phyloP scores from a whole-genome alignment of 2,113 vertebrate species.

The Ceyx cyanopectus region DNA sequence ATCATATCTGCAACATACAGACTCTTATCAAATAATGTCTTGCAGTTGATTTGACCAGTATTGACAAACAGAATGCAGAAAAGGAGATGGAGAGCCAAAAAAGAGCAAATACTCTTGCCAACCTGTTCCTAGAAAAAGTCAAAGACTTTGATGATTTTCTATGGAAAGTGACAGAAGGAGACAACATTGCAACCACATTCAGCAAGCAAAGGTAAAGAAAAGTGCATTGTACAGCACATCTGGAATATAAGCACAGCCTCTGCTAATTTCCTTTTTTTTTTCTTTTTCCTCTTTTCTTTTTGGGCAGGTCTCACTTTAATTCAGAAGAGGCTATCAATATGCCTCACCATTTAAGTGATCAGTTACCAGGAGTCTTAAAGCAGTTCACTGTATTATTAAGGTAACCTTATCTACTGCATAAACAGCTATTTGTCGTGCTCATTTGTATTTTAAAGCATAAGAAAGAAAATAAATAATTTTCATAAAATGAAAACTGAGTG shows the following conservation, averaged over 20 bases:
- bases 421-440: rapidly evolving
- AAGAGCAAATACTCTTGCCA: constrained; percentile 79
- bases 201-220: constrained; percentile 63
- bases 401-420: constrained; percentile 69
- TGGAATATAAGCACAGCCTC: not conserved
- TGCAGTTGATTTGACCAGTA: constrained; percentile 93
- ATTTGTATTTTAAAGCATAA: not conserved
- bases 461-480: not conserved
- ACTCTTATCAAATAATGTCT: constrained; percentile 11
- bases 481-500: not conserved
- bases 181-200: not conserved
- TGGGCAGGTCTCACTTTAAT: constrained; percentile 29
- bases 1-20: not conserved
- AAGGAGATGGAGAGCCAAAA: constrained; percentile 82
- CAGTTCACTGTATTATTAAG: constrained; percentile 88
- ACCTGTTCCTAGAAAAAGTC: constrained; percentile 85
- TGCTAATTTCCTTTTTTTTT: not conserved
- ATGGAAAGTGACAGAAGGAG: constrained; percentile 79
- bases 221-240: not conserved
- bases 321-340: constrained; percentile 64
- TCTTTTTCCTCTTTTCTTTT: not conserved
- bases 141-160: constrained; percentile 83
- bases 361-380: constrained; percentile 80
- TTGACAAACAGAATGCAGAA: constrained; percentile 86
- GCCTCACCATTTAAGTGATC: constrained; percentile 46